These are phyloP conservation scores for Glandiceps talaboti DNA, from an alignment of 53 echinoderm and acorn worm species.

Conservation along the genomic window DNA sequence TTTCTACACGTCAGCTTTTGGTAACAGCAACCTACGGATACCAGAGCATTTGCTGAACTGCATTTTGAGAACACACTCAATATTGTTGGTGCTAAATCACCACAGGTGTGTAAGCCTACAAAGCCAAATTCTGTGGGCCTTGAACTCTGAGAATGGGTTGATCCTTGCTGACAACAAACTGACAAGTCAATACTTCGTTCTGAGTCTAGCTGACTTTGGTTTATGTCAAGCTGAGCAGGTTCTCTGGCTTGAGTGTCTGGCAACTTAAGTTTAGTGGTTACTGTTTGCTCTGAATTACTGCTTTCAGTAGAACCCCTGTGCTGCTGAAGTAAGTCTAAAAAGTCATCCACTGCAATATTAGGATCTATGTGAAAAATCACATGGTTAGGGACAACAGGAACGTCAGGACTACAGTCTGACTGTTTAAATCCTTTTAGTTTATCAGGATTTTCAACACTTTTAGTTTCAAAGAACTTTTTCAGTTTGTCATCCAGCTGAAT, in stretches of 20 bases:
- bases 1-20: constrained; percentile 53
- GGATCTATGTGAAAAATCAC: constrained; percentile 66
- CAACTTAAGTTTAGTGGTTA: too few relatives aligned
- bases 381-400: constrained; percentile 31
- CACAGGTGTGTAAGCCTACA: constrained; percentile 75
- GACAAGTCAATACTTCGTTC: not conserved
- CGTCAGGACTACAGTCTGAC: not conserved
- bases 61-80: constrained; percentile 60
- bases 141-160: not conserved
- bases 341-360: constrained; percentile 67
- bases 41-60: constrained; percentile 33
- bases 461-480: constrained; percentile 2
- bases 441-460: not conserved
- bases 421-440: not conserved
- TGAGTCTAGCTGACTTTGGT: not conserved
- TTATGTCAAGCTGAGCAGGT: not conserved
- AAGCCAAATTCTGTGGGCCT: constrained; percentile 20
- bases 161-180: too few relatives aligned
- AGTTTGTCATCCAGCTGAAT: constrained; percentile 57
- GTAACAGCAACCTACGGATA: constrained; percentile 73
- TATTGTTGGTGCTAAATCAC: constrained; percentile 86
- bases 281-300: not conserved
- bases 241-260: not conserved
- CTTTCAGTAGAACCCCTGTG: not conserved
- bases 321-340: constrained; percentile 41